Percentiles rank a stretch among this genome's conserved stretches.
Evolutionary conservation across 1,140 invertebrate genomes (phyloP).

Genomic region (Euura saliciscinereae): DNA sequence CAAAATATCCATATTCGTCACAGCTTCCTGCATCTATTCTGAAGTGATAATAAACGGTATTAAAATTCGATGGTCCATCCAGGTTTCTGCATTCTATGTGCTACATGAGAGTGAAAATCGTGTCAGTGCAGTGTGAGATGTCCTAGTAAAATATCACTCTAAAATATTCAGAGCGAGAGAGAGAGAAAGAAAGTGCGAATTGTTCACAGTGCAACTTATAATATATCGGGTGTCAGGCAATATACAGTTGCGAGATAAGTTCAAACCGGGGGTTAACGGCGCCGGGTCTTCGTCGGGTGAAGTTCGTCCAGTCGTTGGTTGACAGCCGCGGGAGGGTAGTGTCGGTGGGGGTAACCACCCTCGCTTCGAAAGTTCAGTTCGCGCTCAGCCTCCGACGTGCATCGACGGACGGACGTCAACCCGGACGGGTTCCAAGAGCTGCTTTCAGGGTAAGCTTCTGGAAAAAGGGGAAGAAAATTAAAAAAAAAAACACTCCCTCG

Average conservation of each 20-base stretch:
- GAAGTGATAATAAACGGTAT: too few relatives aligned
- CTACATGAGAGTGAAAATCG: too few relatives aligned
- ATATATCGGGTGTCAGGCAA: neutral
- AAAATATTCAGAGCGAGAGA: too few relatives aligned
- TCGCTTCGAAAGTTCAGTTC: slow-evolving; percentile 46
- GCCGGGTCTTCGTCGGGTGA: neutral
- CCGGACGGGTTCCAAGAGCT: slow-evolving; percentile 35
- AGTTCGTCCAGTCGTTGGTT: slow-evolving; percentile 2
- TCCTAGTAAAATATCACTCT: too few relatives aligned
- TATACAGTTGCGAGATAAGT: neutral
- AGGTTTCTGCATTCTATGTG: too few relatives aligned
- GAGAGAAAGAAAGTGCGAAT: too few relatives aligned
- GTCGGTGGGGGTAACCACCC: neutral
- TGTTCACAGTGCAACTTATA: too few relatives aligned
- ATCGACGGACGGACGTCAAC: slow-evolving; percentile 49
- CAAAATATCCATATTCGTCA: too few relatives aligned
- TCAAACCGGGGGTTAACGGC: slow-evolving; percentile 1
- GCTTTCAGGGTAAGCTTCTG: neutral
- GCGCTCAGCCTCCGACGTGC: slow-evolving; percentile 53
- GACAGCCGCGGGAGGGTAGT: neutral
- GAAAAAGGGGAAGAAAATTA: neutral
- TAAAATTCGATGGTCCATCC: too few relatives aligned
- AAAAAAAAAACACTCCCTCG: neutral
- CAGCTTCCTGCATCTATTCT: too few relatives aligned
- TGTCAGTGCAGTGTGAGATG: too few relatives aligned